Percentiles rank a stretch among this genome's conserved stretches.
phyloP scores from a whole-genome alignment of 64 coral and sea anemone genomes.

The Orbicella faveolata region DNA sequence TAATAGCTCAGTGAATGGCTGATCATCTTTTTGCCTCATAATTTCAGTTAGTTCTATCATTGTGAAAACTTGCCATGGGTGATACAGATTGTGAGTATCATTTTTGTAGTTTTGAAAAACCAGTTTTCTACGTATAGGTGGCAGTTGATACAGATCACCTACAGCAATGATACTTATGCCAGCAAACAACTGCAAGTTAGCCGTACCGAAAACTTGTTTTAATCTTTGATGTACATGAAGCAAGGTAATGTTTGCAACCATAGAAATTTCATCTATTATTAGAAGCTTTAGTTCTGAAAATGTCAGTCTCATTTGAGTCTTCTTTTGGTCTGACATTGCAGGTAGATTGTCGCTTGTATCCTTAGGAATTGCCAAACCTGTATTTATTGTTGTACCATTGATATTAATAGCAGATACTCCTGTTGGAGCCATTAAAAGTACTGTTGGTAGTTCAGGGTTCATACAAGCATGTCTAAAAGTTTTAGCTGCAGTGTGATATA shows the following conservation, averaged over 20 bases:
- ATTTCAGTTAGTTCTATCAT: too few species aligned
- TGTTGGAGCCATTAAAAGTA: constrained; percentile 54
- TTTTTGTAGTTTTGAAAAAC: too few species aligned
- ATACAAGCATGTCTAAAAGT: constrained; percentile 33
- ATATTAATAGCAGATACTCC: constrained; percentile 40
- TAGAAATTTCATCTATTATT: constrained; percentile 73
- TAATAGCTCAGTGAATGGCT: constrained; percentile 52
- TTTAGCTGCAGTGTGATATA: constrained; percentile 51
- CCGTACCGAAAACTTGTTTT: constrained; percentile 40
- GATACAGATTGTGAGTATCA: constrained; percentile 33
- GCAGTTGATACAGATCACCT: constrained; percentile 47
- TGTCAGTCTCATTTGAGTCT: constrained; percentile 26
- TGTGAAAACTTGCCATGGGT: constrained; percentile 55
- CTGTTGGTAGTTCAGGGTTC: constrained; percentile 49
- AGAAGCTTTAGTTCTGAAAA: constrained; percentile 37
- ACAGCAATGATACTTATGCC: constrained; percentile 32
- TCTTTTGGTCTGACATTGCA: constrained; percentile 48
- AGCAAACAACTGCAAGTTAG: constrained; percentile 12
- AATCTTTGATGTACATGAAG: constrained; percentile 46
- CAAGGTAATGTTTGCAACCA: constrained; percentile 51
- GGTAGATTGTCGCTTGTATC: constrained; percentile 38
- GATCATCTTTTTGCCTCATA: constrained; percentile 56
- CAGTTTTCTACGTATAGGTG: constrained; percentile 38
- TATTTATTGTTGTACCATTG: constrained; percentile 50
- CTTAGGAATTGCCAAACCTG: constrained; percentile 63